Evolutionary conservation across 2,113 vertebrate genomes (phyloP), one percentile per base, ranked within the genome.

Genomic region (Hyperopisus bebe): DNA sequence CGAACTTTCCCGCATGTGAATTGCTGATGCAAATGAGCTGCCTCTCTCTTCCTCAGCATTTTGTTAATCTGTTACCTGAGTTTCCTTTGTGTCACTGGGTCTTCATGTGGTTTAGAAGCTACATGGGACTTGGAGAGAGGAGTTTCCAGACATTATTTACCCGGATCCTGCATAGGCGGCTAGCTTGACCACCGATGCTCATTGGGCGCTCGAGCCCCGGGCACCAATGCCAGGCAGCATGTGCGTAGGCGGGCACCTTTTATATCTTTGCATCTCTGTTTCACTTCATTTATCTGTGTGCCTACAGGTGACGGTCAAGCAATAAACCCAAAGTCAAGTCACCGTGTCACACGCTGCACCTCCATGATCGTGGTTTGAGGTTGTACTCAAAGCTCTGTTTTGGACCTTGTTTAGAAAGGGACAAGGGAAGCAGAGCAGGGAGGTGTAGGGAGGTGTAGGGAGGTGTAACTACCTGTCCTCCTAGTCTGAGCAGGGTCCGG

Each of bases 111-210:
- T 48, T 87, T 55, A 35, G 15, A 53, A 86, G 85, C 31, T n/a
- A 84, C 19, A 8, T 48, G 48, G 35, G 48, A 24, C 27, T 35
- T 42, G 21, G 19, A 77, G 46, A 53, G 50, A 46, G 88, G n/a
- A 21, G 35, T 31, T 87, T 39, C 50, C n/a, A 53, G 50, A 89
- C 21, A 8, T 53, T 24, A 82, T 89, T 74, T 44, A 35, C 66
- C 66, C 11, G 17, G 17, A 46, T 31, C 50, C 42, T 10, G 4
- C 5, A 2, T 24, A 47, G 5, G 24, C 7, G 21, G 21, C 44
- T 88, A 19, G 88, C 24, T 46, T 89, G 35, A 89, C 88, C 70
- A 24, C 88, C n/a, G 74, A 53, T 31, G 19, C 80, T 51, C 10
- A 7, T 3, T 77, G 35, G 48, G 8, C n/a, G 42, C 48, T 89